phyloP scores from a whole-genome alignment of 35 echinoderm and acorn worm genomes.

The Ptychodera flava region DNA sequence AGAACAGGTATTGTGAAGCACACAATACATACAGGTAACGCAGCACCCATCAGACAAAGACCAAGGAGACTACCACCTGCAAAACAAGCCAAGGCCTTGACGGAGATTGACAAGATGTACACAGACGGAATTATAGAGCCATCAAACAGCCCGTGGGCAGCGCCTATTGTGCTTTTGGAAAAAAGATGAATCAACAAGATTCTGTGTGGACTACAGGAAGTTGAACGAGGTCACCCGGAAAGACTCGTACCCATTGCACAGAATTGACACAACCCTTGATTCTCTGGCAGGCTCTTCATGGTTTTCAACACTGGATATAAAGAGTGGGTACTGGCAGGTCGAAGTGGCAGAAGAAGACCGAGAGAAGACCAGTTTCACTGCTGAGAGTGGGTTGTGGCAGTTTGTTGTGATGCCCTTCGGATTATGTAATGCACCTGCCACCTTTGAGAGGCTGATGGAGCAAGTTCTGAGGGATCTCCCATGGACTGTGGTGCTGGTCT shows the following conservation, averaged over 20 bases:
- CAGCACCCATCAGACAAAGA: slow-evolving; percentile 31
- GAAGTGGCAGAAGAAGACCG: slow-evolving; percentile 9
- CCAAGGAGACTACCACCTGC: slow-evolving; percentile 13
- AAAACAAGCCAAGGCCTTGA: slow-evolving; percentile 19
- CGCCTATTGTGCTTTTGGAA: slow-evolving; percentile 19
- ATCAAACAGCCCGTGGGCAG: slow-evolving; percentile 39
- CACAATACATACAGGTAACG: slow-evolving; percentile 45
- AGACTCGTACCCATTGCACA: slow-evolving; percentile 41
- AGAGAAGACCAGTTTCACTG: slow-evolving; percentile 24
- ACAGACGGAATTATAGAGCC: neutral
- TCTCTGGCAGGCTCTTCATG: slow-evolving; percentile 9
- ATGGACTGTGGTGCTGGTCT: slow-evolving; percentile 31
- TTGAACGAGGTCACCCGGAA: too few relatives aligned
- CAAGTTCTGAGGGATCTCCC: slow-evolving; percentile 6
- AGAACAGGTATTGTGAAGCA: slow-evolving; percentile 32
- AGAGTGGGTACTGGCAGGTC: slow-evolving; percentile 59
- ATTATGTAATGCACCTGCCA: neutral
- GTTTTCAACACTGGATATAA: slow-evolving; percentile 37
- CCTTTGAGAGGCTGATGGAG: slow-evolving; percentile 4
- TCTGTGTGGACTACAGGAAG: too few relatives aligned
- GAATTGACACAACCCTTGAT: slow-evolving; percentile 44
- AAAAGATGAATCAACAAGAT: too few relatives aligned
- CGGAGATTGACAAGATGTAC: slow-evolving; percentile 5
- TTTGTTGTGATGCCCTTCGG: slow-evolving; percentile 50
- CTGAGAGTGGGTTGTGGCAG: slow-evolving; percentile 16